phyloP scores from a whole-genome alignment of 2,113 vertebrate genomes.

The Oreamnos americanus region DNA sequence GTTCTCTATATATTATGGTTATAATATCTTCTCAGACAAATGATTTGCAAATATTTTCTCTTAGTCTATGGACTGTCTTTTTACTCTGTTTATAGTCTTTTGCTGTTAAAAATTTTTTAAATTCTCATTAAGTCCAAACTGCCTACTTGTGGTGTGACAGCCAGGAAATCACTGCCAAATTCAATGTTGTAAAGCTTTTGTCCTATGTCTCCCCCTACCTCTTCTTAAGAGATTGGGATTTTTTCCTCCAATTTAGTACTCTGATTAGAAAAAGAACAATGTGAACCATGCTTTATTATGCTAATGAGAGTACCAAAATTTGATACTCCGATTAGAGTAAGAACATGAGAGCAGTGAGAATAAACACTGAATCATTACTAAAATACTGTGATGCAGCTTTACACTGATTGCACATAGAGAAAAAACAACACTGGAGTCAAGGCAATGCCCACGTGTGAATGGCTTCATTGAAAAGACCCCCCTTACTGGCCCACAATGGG shows the following conservation, averaged over 20 bases:
- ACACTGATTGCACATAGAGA: neutral
- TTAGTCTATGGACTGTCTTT: neutral
- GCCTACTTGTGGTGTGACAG: neutral
- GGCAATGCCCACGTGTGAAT: constrained; percentile 31
- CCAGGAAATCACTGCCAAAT: neutral
- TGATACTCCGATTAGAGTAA: constrained; percentile 33
- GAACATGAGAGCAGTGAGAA: neutral
- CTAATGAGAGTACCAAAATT: neutral
- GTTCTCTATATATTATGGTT: neutral
- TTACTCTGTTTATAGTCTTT: neutral
- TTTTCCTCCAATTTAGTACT: constrained; percentile 51
- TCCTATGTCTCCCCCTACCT: neutral
- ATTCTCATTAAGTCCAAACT: neutral
- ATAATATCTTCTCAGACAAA: neutral
- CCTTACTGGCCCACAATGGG: constrained; percentile 80
- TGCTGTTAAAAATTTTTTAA: neutral
- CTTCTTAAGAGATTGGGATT: neutral
- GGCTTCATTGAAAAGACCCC: constrained; percentile 41
- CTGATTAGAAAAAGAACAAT: constrained; percentile 22
- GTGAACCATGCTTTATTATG: neutral
- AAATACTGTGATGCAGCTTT: constrained; percentile 24
- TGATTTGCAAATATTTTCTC: neutral
- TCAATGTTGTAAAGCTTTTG: neutral
- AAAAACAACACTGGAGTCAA: constrained; percentile 45
- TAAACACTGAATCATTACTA: constrained; percentile 39